A percentile compares a stretch with the other conserved stretches of the same genome.
phyloP scores from a whole-genome alignment of 2,888 invertebrate genomes.

The Julus scandinavius region DNA sequence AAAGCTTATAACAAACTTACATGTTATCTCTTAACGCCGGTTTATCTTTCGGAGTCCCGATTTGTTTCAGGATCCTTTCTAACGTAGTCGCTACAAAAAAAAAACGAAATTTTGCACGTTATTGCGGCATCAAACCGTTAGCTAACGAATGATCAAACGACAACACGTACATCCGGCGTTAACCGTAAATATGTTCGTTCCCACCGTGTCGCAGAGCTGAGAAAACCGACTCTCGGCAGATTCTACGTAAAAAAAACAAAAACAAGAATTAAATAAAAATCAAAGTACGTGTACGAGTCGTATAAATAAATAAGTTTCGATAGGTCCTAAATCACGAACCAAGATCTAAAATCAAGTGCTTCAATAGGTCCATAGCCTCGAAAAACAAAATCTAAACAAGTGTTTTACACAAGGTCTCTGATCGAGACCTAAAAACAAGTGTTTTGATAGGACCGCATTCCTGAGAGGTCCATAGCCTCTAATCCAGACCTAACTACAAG shows the following conservation, averaged over 20 bases:
- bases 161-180: constrained; percentile 48
- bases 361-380: too few species aligned
- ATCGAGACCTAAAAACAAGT: too few species aligned
- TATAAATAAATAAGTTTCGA: too few species aligned
- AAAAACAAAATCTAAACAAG: too few species aligned
- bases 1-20: neutral
- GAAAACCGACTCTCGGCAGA: constrained; percentile 47
- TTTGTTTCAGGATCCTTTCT: constrained; percentile 53
- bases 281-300: neutral
- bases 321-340: too few species aligned
- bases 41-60: constrained; percentile 53
- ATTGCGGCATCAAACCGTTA: too few species aligned
- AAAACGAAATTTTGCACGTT: neutral
- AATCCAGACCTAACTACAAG: too few species aligned
- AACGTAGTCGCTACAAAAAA: constrained; percentile 46
- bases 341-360: too few species aligned
- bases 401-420: too few species aligned
- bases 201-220: constrained; percentile 50
- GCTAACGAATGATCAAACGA: neutral
- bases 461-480: too few species aligned
- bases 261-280: neutral
- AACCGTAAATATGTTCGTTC: constrained; percentile 52
- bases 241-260: neutral
- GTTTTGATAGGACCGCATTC: too few species aligned
- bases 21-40: constrained; percentile 49